These are phyloP conservation scores for Leucophora obtusa DNA, from an alignment of 2,888 invertebrate genomes.

Conservation along the genomic window DNA sequence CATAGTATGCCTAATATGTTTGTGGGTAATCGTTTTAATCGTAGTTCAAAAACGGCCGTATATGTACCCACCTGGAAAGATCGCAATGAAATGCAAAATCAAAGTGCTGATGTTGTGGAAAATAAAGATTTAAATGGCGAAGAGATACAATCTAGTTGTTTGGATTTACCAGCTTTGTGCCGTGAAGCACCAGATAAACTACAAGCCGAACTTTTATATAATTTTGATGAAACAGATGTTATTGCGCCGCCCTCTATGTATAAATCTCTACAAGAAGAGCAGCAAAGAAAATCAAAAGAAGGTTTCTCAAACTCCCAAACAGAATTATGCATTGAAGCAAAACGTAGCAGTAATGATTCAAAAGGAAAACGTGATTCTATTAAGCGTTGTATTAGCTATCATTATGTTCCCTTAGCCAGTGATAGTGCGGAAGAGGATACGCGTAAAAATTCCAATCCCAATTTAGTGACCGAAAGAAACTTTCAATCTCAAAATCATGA, in stretches of 20 bases:
- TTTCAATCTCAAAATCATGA: constrained; percentile 19
- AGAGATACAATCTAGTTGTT: constrained; percentile 81
- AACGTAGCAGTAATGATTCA: constrained; percentile 66
- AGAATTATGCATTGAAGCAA: constrained; percentile 70
- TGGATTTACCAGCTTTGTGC: constrained; percentile 80
- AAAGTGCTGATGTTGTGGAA: constrained; percentile 70
- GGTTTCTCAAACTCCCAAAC: constrained; percentile 66
- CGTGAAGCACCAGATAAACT: constrained; percentile 80
- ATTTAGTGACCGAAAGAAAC: constrained; percentile 26
- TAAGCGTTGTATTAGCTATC: constrained; percentile 80
- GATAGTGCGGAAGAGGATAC: background rate
- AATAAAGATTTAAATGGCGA: constrained; percentile 56
- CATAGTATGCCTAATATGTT: constrained; percentile 85
- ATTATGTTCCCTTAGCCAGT: constrained; percentile 76
- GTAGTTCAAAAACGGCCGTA: constrained; percentile 80
- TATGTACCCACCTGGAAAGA: constrained; percentile 80
- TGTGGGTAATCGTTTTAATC: constrained; percentile 81
- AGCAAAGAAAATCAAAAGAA: background rate
- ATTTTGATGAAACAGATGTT: constrained; percentile 75
- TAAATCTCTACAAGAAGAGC: constrained; percentile 67
- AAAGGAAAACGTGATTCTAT: constrained; percentile 70
- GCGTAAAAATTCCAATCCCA: constrained; percentile 17
- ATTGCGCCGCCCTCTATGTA: constrained; percentile 83
- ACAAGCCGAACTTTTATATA: constrained; percentile 81
- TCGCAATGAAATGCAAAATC: constrained; percentile 72